phyloP scores from a whole-genome alignment of 2,888 invertebrate genomes.

The Ceriagrion tenellum region DNA sequence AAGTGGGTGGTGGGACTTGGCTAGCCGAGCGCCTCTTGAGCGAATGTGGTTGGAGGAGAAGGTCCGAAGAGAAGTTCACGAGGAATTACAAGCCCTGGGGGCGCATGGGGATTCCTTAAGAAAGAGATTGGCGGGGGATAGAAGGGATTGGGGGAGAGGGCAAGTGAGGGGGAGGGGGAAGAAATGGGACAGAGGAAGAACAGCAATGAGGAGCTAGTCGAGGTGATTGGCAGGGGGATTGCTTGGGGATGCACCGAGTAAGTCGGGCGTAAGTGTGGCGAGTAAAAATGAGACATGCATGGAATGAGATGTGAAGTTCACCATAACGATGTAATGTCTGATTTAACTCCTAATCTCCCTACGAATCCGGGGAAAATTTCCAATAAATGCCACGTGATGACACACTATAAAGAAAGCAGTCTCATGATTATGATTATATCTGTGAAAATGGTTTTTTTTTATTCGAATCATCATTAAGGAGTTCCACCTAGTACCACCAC shows the following conservation, averaged over 20 bases:
- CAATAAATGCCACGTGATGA: too few species aligned
- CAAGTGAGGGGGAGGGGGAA: not conserved
- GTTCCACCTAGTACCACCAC: too few species aligned
- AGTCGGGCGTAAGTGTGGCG: not conserved
- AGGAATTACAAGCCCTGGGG: conserved; percentile 50
- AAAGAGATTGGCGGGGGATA: not conserved
- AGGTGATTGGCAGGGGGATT: not conserved
- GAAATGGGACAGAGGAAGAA: too few species aligned
- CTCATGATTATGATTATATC: too few species aligned
- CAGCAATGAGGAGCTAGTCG: not conserved
- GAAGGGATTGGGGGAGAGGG: not conserved
- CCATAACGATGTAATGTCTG: too few species aligned
- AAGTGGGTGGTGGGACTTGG: not conserved
- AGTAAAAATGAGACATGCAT: not conserved
- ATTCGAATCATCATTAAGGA: too few species aligned
- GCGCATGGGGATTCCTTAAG: conserved; percentile 33
- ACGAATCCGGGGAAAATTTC: too few species aligned
- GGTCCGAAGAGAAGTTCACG: not conserved
- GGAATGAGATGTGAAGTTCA: too few species aligned
- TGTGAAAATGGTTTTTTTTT: too few species aligned
- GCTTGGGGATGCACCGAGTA: not conserved
- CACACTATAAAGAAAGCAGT: too few species aligned
- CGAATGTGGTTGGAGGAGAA: not conserved
- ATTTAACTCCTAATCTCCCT: too few species aligned
- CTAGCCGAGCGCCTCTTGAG: not conserved